These are phyloP conservation scores for Micrasema longulum DNA, from an alignment of 1,140 invertebrate genomes.

Conservation along the genomic window DNA sequence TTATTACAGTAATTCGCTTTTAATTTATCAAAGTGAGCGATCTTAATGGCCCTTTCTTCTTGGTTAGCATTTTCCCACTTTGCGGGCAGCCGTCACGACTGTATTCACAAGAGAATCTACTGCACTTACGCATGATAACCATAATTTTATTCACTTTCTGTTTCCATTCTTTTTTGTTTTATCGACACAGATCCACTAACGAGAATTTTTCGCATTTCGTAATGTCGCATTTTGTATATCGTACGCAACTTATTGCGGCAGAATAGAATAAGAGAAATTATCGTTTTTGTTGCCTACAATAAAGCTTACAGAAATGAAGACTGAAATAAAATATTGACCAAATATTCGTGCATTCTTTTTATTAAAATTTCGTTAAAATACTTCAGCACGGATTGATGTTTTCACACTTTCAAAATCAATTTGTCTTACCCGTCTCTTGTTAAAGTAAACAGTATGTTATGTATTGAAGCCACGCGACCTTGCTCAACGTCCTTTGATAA, in stretches of 20 bases:
- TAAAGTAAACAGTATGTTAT: conserved; percentile 10
- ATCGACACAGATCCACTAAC: background rate
- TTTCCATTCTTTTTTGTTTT: conserved; percentile 5
- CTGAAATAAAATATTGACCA: too few species aligned
- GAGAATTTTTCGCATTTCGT: background rate
- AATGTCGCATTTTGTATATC: background rate
- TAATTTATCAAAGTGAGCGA: background rate
- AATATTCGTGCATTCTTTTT: too few species aligned
- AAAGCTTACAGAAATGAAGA: too few species aligned
- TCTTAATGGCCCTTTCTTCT: conserved; percentile 10
- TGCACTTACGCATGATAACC: background rate
- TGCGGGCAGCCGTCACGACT: background rate
- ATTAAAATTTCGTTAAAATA: too few species aligned
- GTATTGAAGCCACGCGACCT: conserved; percentile 12
- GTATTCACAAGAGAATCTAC: background rate
- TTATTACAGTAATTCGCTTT: conserved; percentile 5
- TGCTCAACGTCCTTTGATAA: conserved; percentile 23
- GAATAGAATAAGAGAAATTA: too few species aligned
- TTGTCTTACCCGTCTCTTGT: background rate
- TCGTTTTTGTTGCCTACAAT: too few species aligned
- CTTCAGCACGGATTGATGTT: too few species aligned
- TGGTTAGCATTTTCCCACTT: background rate
- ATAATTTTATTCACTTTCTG: conserved; percentile 11
- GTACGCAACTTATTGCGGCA: too few species aligned
- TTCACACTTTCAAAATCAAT: too few species aligned